phyloP scores from a whole-genome alignment of 2,113 vertebrate species.

The Melozone crissalis region DNA sequence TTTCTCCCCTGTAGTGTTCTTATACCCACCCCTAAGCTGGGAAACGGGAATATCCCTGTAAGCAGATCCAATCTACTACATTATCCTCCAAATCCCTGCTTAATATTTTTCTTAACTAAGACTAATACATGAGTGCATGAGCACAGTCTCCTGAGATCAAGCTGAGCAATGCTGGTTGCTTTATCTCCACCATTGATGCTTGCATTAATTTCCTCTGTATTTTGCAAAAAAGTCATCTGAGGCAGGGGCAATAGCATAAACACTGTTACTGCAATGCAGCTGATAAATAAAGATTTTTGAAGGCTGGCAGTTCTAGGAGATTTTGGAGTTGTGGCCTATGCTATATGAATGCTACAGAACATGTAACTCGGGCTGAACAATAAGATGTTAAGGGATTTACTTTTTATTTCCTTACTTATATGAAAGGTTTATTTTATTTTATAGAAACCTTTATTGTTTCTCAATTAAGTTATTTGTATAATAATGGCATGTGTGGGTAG shows the following conservation, averaged over 20 bases:
- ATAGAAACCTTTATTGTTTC: background rate
- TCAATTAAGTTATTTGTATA: background rate
- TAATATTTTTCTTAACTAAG: constrained; percentile 3
- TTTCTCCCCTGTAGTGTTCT: background rate
- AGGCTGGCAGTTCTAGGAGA: background rate
- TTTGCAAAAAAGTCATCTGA: background rate
- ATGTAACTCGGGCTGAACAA: background rate
- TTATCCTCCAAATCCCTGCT: background rate
- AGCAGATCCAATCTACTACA: background rate
- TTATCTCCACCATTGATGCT: background rate
- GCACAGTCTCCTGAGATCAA: background rate
- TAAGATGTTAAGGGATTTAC: background rate
- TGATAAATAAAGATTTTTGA: background rate
- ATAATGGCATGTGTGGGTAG: background rate
- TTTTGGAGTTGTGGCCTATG: background rate
- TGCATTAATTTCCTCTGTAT: background rate
- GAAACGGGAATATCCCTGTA: background rate
- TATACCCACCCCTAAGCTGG: background rate
- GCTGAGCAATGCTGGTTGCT: background rate
- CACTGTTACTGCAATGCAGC: background rate
- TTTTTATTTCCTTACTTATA: background rate
- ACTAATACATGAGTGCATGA: background rate
- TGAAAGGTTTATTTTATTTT: background rate
- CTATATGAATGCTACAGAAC: background rate
- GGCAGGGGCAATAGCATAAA: background rate